Evolutionary conservation across 2,113 vertebrate genomes (phyloP), one percentile per base, ranked within the genome.

Genomic region (Coreoperca whiteheadi): DNA sequence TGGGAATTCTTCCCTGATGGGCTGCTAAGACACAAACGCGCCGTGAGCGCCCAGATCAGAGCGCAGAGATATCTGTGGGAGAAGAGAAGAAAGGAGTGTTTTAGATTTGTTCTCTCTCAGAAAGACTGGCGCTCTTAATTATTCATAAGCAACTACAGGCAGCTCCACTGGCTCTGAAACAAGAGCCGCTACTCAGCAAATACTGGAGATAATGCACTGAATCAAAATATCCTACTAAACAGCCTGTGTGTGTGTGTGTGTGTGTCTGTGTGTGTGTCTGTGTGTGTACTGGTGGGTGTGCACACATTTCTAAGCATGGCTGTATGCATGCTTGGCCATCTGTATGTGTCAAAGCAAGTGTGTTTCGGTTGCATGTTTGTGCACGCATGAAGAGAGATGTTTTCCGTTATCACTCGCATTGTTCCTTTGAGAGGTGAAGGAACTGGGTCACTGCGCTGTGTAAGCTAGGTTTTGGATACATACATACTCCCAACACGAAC

Each of bases 111-210:
- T 92, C 84, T 83, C 79, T 89, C 88, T 89, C 81, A 69, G 73
- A 92, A 90, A 94, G 88, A 90, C 86, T 78, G 43, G 74, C 89
- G 82, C 74, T 78, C 83, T 94, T 93, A 94, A 94, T 94, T 93
- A 94, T 94, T 94, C 91, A 94, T 94, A 79, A 88, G 90, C 81
- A 90, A 91, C 88, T 89, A 93, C 90, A 90, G 88, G 91, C 91
- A 73, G 90, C 91, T 92, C 76, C 80, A 83, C 89, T 89, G 91
- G 91, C 89, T 91, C 81, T 70, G 87, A 92, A 93, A 91, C 90
- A 88, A 92, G 90, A 92, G 87, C 81, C 28, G 71, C 90, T 92
- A 88, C 92, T 94, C 93, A 93, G 91, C 91, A 94, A 93, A 92
- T 93, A 89, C 91, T 82, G 74, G 81, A 85, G 87, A 92, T 90